phyloP scores from a whole-genome alignment of 2,113 vertebrate genomes.

The Chiloscyllium plagiosum region DNA sequence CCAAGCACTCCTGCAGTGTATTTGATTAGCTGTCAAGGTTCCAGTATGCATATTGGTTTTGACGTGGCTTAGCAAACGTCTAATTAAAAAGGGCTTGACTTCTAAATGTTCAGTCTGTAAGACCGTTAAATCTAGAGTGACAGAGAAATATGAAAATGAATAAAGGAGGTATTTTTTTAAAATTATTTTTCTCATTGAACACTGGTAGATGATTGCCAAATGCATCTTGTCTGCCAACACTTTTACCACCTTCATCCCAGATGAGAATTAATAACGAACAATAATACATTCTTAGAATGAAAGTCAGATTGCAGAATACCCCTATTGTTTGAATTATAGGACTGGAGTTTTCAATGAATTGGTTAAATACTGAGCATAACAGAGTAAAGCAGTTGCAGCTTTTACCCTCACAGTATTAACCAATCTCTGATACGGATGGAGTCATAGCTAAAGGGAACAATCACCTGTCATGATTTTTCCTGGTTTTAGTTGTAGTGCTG shows the following conservation, averaged over 20 bases:
- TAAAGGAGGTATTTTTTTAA: not conserved
- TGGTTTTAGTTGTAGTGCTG: not conserved
- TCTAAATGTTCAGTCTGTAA: constrained; percentile 18
- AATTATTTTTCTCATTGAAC: constrained; percentile 19
- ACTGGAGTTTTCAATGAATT: not conserved
- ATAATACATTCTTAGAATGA: not conserved
- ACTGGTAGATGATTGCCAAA: not conserved
- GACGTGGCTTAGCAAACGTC: constrained; percentile 47
- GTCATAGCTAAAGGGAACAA: not conserved
- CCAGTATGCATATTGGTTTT: constrained; percentile 47
- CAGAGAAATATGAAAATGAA: constrained; percentile 26
- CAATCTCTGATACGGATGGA: not conserved
- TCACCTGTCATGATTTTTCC: not conserved
- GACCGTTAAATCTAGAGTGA: constrained; percentile 1
- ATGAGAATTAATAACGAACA: not conserved
- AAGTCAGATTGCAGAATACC: not conserved
- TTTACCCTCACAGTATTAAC: not conserved
- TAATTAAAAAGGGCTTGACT: constrained; percentile 53
- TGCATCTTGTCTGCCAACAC: not conserved
- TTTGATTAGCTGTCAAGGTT: constrained; percentile 54
- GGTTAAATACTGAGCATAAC: not conserved
- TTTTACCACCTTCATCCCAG: not conserved
- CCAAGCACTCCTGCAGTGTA: constrained; percentile 52
- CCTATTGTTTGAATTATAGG: not conserved
- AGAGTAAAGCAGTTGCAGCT: not conserved